A percentile compares a stretch with the other conserved stretches of the same genome.
Conservation (phyloP, 2,888 invertebrate genomes). For the Herminia tarsipennalis region DNA sequence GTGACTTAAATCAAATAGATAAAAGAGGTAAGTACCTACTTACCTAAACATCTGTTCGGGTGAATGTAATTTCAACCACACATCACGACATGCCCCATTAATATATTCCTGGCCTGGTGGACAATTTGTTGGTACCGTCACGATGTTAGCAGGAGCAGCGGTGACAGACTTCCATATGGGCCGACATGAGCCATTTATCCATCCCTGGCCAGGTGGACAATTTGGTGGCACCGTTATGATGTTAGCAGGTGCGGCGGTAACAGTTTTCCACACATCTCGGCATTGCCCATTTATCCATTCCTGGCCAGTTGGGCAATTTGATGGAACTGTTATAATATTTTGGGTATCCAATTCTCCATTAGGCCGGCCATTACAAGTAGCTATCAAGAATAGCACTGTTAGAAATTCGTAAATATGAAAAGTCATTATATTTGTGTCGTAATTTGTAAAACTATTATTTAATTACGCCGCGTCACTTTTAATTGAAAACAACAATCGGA, state of each 20-base stretch:
- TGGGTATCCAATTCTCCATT: conserved; percentile 17
- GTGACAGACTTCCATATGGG: conserved; percentile 28
- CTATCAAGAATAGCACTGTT: conserved; percentile 26
- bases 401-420: conserved; percentile 18
- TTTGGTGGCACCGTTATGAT: conserved; percentile 46
- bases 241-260: conserved; percentile 20
- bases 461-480: too few relatives aligned
- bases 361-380: conserved; percentile 33
- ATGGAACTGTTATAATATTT: conserved; percentile 50
- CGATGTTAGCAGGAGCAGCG: conserved; percentile 24
- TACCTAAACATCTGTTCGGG: too few relatives aligned
- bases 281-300: conserved; percentile 38
- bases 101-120: conserved; percentile 39
- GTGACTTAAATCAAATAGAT: background rate
- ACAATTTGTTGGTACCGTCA: conserved; percentile 50
- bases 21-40: background rate
- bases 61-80: too few relatives aligned
- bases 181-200: conserved; percentile 35
- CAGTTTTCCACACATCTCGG: conserved; percentile 32
- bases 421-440: background rate
- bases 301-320: conserved; percentile 37
- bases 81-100: conserved; percentile 42
- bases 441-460: too few relatives aligned
- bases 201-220: conserved; percentile 38
- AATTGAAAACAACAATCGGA: conserved; percentile 22